Evolutionary conservation across 2,113 vertebrate genomes (phyloP).

Genomic region (Struthidea cinerea): DNA sequence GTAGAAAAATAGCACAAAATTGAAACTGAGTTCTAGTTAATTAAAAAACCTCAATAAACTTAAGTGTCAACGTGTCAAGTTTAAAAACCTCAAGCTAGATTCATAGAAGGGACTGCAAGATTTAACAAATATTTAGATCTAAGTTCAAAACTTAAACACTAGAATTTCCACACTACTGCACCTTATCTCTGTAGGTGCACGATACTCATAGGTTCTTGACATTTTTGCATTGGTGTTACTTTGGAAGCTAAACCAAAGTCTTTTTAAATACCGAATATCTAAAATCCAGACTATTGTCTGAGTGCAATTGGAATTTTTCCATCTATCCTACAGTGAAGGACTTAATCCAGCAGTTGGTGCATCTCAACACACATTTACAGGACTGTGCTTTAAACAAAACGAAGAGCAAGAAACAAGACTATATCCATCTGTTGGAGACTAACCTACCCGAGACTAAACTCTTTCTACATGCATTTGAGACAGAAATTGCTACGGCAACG

Average conservation of each 20-base stretch:
- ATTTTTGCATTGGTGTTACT: not conserved
- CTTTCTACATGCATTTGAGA: not conserved
- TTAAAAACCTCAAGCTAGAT: not conserved
- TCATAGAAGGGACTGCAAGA: rapidly evolving
- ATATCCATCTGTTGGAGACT: not conserved
- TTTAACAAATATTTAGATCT: not conserved
- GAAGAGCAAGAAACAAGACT: not conserved
- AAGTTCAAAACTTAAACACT: not conserved
- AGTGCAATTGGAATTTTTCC: not conserved
- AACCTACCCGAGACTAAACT: not conserved
- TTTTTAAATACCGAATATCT: not conserved
- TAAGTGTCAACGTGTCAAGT: not conserved
- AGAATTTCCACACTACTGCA: not conserved
- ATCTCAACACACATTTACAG: not conserved
- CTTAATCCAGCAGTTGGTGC: not conserved
- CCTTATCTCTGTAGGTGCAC: not conserved
- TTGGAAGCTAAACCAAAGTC: not conserved
- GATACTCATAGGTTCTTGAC: not conserved
- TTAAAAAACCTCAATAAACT: not conserved
- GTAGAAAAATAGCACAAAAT: not conserved
- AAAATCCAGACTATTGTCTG: not conserved
- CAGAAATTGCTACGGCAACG: not conserved
- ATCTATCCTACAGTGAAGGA: not conserved
- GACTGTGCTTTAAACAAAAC: not conserved
- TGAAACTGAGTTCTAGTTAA: not conserved